Conservation (phyloP, 2,888 invertebrate genomes). For the Camptogramma bilineatum region DNA sequence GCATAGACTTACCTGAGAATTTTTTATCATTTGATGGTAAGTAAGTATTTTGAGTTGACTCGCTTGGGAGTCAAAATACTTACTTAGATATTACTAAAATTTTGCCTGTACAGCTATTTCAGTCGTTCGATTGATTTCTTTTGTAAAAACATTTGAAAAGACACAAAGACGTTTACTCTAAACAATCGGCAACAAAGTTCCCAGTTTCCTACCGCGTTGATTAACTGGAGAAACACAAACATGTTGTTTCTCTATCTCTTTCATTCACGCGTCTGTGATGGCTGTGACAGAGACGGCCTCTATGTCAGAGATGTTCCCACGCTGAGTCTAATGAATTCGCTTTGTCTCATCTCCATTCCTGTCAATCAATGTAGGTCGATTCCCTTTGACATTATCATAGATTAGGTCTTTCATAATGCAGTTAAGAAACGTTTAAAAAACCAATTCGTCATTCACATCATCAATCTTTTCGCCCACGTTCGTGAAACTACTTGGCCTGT, state of each 20-base stretch:
- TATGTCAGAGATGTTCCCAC: constrained; percentile 36
- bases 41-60: too few relatives aligned
- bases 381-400: constrained; percentile 31
- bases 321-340: constrained; percentile 35
- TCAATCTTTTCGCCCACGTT: constrained; percentile 33
- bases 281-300: constrained; percentile 24
- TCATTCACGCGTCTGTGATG: constrained; percentile 13
- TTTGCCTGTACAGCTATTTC: constrained; percentile 1
- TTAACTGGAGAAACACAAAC: constrained; percentile 30
- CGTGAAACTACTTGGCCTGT: constrained; percentile 29
- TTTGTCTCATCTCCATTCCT: constrained; percentile 40
- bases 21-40: neutral
- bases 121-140: constrained; percentile 29
- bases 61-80: constrained; percentile 17
- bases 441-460: constrained; percentile 29
- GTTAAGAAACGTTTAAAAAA: constrained; percentile 37
- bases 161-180: constrained; percentile 34
- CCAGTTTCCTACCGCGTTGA: constrained; percentile 28
- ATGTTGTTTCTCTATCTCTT: constrained; percentile 25
- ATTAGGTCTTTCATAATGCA: constrained; percentile 26
- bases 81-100: constrained; percentile 22
- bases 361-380: constrained; percentile 37
- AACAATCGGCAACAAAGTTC: constrained; percentile 33
- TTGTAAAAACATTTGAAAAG: constrained; percentile 22
- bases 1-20: neutral